These are phyloP conservation scores for Morpho helenor DNA, from an alignment of 2,888 invertebrate genomes.

Conservation along the genomic window DNA sequence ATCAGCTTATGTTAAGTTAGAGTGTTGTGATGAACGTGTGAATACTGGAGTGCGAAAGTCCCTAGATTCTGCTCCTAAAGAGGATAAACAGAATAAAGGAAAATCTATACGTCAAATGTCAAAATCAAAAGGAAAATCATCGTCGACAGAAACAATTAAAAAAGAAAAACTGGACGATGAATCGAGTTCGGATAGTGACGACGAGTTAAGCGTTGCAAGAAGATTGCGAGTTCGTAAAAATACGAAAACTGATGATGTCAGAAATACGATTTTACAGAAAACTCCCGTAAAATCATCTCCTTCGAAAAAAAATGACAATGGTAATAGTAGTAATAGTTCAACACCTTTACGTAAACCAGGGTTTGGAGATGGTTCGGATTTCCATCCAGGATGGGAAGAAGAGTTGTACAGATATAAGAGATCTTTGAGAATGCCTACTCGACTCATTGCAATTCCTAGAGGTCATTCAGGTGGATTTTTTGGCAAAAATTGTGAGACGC, in stretches of 20 bases:
- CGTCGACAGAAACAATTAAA: conserved; percentile 53
- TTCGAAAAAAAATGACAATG: conserved; percentile 52
- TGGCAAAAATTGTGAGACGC: conserved; percentile 47
- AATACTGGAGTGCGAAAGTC: conserved; percentile 57
- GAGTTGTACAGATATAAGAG: conserved; percentile 90
- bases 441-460: conserved; percentile 88
- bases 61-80: conserved; percentile 48
- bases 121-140: conserved; percentile 51
- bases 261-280: conserved; percentile 41
- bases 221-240: conserved; percentile 69
- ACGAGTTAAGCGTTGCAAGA: conserved; percentile 58
- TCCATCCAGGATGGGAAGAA: conserved; percentile 90
- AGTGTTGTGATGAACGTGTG: conserved; percentile 70
- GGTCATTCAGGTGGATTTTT: conserved; percentile 80
- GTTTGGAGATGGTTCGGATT: conserved; percentile 85
- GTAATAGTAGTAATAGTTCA: conserved; percentile 53
- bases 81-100: conserved; percentile 50
- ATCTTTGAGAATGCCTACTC: conserved; percentile 88
- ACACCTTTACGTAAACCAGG: conserved; percentile 75
- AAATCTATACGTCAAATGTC: conserved; percentile 47
- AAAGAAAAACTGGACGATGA: conserved; percentile 49
- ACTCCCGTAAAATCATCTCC: conserved; percentile 55
- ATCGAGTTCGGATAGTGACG: conserved; percentile 64
- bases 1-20: conserved; percentile 69
- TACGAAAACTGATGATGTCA: conserved; percentile 66